Evolutionary conservation across 2,888 invertebrate genomes (phyloP).

Genomic region (Acanthosepion esculentum): DNA sequence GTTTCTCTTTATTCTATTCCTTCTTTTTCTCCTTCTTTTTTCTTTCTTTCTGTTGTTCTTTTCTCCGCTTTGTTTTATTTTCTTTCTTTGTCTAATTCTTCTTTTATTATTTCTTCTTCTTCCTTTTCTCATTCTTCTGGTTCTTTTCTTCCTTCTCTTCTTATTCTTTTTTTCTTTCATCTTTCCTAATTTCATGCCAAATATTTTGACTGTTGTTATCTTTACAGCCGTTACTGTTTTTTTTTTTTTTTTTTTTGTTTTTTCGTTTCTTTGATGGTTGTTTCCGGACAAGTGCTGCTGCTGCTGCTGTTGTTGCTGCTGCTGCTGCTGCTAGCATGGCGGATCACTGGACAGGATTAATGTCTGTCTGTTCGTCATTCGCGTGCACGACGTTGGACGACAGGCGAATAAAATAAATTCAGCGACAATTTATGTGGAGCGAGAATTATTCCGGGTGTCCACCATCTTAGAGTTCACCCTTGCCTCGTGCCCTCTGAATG

Average conservation of each 20-base stretch:
- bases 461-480: background rate
- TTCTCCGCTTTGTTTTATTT: background rate
- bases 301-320: background rate
- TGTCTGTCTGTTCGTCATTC: background rate
- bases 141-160: background rate
- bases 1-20: too few species aligned
- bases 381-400: background rate
- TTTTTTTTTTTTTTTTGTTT: background rate
- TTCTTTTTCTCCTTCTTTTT: background rate
- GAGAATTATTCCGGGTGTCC: constrained; percentile 33
- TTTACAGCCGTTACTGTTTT: background rate
- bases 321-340: background rate
- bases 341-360: background rate
- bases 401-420: constrained; percentile 33
- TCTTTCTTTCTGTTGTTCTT: background rate
- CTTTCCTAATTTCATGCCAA: background rate
- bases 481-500: background rate
- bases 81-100: background rate
- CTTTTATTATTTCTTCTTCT: background rate
- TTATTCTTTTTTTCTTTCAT: background rate
- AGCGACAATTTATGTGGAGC: constrained; percentile 13
- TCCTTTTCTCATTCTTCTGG: background rate
- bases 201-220: background rate
- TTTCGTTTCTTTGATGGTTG: background rate
- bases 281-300: background rate